Base-by-base conservation (phyloP, 1,140 invertebrate genomes). In the Calosoma granatense region DNA sequence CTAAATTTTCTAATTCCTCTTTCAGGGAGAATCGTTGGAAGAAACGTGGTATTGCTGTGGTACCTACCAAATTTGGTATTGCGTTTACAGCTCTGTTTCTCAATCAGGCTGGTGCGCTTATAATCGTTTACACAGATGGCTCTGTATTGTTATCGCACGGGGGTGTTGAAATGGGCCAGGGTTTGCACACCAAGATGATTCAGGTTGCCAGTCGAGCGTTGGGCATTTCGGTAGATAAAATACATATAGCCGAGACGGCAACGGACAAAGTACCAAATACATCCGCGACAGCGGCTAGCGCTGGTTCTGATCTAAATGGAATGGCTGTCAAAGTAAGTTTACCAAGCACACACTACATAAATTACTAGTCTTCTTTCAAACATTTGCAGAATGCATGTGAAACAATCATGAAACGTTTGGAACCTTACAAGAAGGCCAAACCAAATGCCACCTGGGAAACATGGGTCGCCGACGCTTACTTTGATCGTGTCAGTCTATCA, bases 221-320 rank as follows among this genome's bases (percentile, higher is more conserved):
- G 1, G 82, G 79, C 26, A 82, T 95, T 17, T 79, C 89, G 21
- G 68, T 79, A 9, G 80, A 84, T 0, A 83, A 86, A 65, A 92
- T 98, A 64, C 85, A 94, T 67, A 92, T 94, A 20, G 80, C 79
- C 53, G 94, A 97, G 74, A 94, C 91, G 0, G 74, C 87, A 9
- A 96, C 93, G 0, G 91, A 95, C 67, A 96, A 94, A 75, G 92
- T 97, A 0, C 92, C 94, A 0, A 98, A 98, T 70, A 90, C 92
- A 0, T 90, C 90, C 20, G 79, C 94, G 0, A 95, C 94, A 12
- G 94, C 94, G 21, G 95, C 92, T 1, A 95, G 92, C 74, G 81
- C 83, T 43, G 85, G 89, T 6, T 95, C 93, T 1, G 94, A 98
- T 79, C 69, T 98, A 0, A 95, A 97, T 74, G 94, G 94, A 61